Base-by-base conservation (phyloP, 2,113 vertebrate genomes). In the Phainopepla nitens region DNA sequence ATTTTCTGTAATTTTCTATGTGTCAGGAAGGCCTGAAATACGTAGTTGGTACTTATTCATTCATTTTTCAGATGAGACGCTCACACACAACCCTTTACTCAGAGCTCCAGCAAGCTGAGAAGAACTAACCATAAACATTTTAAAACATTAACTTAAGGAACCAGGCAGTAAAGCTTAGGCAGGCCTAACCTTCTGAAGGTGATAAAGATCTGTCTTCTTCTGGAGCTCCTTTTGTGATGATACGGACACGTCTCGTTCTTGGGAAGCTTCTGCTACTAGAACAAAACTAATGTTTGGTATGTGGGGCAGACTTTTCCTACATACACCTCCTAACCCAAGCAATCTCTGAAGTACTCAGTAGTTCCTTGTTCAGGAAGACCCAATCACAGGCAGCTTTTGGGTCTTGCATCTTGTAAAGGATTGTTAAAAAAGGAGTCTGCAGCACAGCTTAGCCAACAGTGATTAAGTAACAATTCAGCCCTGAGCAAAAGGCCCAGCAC, bases 181-280 rank as follows among this genome's bases (percentile, higher is more conserved):
- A 90, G 24, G 81, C 25, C 96, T 97, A 90, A 99, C 99, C 99
- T 99, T 99, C 93, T 99, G 99, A 94, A 99, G 99, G 71, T 99
- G 98, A 97, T 99, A 99, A 64, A 99, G 98, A 94, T 99, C 98
- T 2, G 99, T 99, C 98, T 99, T 99, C 97, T 98, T 99, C 92
- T 98, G 98, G 51, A 99, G 96, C 31, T 98, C 98, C 94, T 98
- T 99, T 75, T 97, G 96, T 73, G 98, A 97, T 11, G 97, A 98
- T 35, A 88, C 23, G 17, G 98, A 98, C 28, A 97, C 97, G 71
- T 93, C 96, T 84, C 24, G 98, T 65, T 98, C 97, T 78, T 98
- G 97, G 85, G 64, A 94, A 88, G 73, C 86, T 90, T 97, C 97
- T 94, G 78, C 84, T 96, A 82, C 94, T 86, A 90, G 93, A 93